A percentile compares a stretch with the other conserved stretches of the same genome.
These are phyloP conservation scores for Mastigias papua DNA, from an alignment of 30 jellyfish, hydroid and myxozoan genomes.

Conservation along the genomic window DNA sequence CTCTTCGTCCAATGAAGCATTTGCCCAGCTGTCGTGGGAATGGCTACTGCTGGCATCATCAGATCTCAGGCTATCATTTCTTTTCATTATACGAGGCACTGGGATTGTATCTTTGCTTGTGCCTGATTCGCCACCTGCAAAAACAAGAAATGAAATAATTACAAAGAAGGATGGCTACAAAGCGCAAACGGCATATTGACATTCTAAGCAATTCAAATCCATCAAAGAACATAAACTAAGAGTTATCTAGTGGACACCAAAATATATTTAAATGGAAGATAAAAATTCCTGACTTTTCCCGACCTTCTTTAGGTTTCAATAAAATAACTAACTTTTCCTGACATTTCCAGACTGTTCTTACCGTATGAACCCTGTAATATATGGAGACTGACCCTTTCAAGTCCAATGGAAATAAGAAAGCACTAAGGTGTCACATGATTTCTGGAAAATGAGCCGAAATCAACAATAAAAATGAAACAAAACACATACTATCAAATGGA, in stretches of 20 bases:
- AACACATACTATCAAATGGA: slow-evolving; percentile 53
- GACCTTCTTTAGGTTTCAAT: no score
- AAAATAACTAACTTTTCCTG: no score
- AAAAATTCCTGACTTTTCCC: no score
- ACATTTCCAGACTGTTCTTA: no score
- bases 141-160: not conserved
- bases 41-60: slow-evolving; percentile 89
- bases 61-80: slow-evolving; percentile 88
- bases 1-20: slow-evolving; percentile 29
- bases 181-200: not conserved
- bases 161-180: not conserved
- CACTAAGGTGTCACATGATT: no score
- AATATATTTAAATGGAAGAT: no score
- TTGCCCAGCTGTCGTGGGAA: slow-evolving; percentile 81
- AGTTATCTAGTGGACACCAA: no score
- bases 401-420: no score
- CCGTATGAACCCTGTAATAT: no score
- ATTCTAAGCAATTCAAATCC: not conserved
- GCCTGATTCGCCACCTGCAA: slow-evolving; percentile 2
- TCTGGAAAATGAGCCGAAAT: no score
- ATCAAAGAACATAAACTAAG: no score
- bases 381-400: no score
- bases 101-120: slow-evolving; percentile 8
- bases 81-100: slow-evolving; percentile 74
- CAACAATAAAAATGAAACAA: not conserved